Evolutionary conservation across 2,113 vertebrate genomes (phyloP).

Genomic region (Gambusia holbrooki): DNA sequence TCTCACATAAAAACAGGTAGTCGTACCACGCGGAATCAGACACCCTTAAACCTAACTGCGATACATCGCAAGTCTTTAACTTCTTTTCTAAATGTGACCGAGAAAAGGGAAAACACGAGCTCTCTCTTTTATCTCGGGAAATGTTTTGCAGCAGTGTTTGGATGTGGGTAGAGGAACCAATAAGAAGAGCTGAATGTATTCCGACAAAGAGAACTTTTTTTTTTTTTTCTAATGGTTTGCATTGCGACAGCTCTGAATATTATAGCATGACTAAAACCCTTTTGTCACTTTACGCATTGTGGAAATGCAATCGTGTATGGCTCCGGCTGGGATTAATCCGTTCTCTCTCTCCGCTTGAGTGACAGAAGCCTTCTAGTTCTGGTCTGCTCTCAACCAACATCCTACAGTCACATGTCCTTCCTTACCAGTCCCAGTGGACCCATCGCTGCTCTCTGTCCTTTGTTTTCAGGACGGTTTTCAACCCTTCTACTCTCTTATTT

Average conservation of each 20-base stretch:
- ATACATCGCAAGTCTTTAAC: neutral
- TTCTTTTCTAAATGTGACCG: neutral
- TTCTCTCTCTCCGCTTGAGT: slow-evolving; percentile 53
- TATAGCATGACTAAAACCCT: slow-evolving; percentile 50
- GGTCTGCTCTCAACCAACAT: slow-evolving; percentile 6
- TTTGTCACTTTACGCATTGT: slow-evolving; percentile 60
- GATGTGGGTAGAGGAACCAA: slow-evolving; percentile 9
- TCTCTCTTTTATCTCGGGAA: neutral
- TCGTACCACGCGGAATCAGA: neutral
- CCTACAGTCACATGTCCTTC: slow-evolving; percentile 10
- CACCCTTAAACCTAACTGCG: neutral
- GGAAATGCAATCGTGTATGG: slow-evolving; percentile 63
- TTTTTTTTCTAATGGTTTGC: slow-evolving; percentile 43
- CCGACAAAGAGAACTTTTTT: slow-evolving; percentile 46
- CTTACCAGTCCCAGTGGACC: neutral
- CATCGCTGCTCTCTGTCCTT: neutral
- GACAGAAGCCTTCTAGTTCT: slow-evolving; percentile 13
- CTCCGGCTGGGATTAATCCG: slow-evolving; percentile 34
- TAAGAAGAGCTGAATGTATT: slow-evolving; percentile 43
- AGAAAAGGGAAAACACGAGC: neutral
- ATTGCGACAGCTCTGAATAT: slow-evolving; percentile 47
- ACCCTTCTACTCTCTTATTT: neutral
- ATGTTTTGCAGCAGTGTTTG: slow-evolving; percentile 36
- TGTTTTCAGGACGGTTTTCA: neutral
- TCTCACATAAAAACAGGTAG: slow-evolving; percentile 81